Evolutionary conservation across 2,797 vertebrate species (phyloP).

Genomic region (Halcyon chelicuti): DNA sequence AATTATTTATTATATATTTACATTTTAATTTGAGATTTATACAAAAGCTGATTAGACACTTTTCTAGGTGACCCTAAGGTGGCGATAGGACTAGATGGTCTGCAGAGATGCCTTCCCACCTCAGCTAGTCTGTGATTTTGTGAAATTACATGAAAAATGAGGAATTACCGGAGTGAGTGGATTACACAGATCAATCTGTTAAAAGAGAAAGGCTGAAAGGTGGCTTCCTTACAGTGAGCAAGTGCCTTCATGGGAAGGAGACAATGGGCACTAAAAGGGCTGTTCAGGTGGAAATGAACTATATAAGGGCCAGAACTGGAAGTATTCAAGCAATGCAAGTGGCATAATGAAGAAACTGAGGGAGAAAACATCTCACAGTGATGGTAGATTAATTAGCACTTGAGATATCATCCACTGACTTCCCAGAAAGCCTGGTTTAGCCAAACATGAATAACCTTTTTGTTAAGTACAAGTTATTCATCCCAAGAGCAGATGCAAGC

Average conservation of each 20-base stretch:
- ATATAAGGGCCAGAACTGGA: neutral
- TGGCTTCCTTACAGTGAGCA: neutral
- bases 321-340: neutral
- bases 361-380: neutral
- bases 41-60: neutral
- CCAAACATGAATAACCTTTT: neutral
- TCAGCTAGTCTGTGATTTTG: neutral
- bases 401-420: neutral
- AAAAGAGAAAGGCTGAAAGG: neutral
- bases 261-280: neutral
- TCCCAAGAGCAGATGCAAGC: neutral
- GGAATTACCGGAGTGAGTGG: neutral
- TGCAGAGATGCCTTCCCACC: neutral
- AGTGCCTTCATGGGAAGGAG: neutral
- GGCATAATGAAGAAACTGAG: neutral
- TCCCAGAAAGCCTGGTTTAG: neutral
- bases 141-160: neutral
- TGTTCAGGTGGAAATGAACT: neutral
- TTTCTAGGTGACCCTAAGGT: neutral
- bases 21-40: neutral
- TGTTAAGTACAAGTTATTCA: neutral
- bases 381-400: neutral
- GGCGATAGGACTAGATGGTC: neutral
- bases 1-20: neutral
- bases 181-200: neutral